phyloP scores from a whole-genome alignment of 2,888 invertebrate genomes.

The Ctena decussata region DNA sequence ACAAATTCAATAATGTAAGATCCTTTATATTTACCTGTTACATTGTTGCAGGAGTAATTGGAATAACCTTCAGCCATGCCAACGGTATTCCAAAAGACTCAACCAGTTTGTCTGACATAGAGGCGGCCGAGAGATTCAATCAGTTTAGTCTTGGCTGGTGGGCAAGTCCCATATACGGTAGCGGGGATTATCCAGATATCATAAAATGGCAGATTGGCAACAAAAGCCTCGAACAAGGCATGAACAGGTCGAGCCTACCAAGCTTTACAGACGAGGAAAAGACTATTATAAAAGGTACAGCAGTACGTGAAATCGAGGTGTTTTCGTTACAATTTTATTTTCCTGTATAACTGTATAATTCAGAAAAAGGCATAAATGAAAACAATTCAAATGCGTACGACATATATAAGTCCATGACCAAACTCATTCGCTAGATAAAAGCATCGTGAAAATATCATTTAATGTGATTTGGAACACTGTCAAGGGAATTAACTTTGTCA shows the following conservation, averaged over 20 bases:
- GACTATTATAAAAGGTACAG: slow-evolving; percentile 78
- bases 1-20: too few relatives aligned
- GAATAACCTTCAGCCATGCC: slow-evolving; percentile 71
- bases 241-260: slow-evolving; percentile 76
- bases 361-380: too few relatives aligned
- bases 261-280: slow-evolving; percentile 82
- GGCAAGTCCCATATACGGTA: slow-evolving; percentile 78
- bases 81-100: slow-evolving; percentile 65
- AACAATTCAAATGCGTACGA: too few relatives aligned
- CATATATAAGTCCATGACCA: too few relatives aligned
- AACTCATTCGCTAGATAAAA: too few relatives aligned
- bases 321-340: too few relatives aligned
- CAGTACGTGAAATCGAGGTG: too few relatives aligned
- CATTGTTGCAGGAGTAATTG: slow-evolving; percentile 64
- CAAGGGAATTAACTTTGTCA: too few relatives aligned
- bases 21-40: too few relatives aligned
- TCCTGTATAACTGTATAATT: too few relatives aligned
- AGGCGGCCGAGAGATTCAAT: slow-evolving; percentile 69
- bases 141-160: slow-evolving; percentile 80
- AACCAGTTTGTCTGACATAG: slow-evolving; percentile 57
- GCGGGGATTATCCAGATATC: slow-evolving; percentile 88
- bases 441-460: too few relatives aligned
- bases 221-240: slow-evolving; percentile 70
- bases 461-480: too few relatives aligned
- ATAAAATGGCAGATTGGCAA: slow-evolving; percentile 74